Evolutionary conservation across 1,140 invertebrate genomes (phyloP).

Genomic region (Ylistrum balloti): DNA sequence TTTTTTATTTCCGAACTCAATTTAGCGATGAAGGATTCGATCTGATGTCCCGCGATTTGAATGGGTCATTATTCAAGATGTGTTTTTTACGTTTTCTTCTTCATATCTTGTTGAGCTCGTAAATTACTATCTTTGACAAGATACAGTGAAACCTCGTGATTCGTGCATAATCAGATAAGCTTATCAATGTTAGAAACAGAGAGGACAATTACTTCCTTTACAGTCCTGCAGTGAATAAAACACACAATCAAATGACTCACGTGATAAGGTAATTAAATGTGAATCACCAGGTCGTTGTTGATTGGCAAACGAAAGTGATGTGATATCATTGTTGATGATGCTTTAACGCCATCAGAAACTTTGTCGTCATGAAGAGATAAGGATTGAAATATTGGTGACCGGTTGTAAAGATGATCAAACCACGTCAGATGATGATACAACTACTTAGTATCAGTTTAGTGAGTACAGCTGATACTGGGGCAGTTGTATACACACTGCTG

Average conservation of each 20-base stretch:
- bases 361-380: not conserved
- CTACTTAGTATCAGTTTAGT: too few relatives aligned
- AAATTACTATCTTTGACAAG: not conserved
- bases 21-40: too few relatives aligned
- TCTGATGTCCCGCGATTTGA: too few relatives aligned
- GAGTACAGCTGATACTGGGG: too few relatives aligned
- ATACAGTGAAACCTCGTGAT: not conserved
- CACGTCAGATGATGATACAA: not conserved
- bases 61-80: too few relatives aligned
- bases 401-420: not conserved
- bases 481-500: too few relatives aligned
- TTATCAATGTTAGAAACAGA: not conserved
- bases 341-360: not conserved
- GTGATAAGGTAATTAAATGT: not conserved
- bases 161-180: not conserved
- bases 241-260: not conserved
- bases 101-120: too few relatives aligned
- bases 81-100: too few relatives aligned
- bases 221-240: not conserved
- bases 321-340: not conserved
- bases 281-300: not conserved
- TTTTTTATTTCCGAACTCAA: too few relatives aligned
- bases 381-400: not conserved
- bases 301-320: not conserved
- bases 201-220: not conserved